Evolutionary conservation across 2,113 vertebrate species (phyloP), one percentile per base, ranked within the genome.

Genomic region (Stigmatopora argus): DNA sequence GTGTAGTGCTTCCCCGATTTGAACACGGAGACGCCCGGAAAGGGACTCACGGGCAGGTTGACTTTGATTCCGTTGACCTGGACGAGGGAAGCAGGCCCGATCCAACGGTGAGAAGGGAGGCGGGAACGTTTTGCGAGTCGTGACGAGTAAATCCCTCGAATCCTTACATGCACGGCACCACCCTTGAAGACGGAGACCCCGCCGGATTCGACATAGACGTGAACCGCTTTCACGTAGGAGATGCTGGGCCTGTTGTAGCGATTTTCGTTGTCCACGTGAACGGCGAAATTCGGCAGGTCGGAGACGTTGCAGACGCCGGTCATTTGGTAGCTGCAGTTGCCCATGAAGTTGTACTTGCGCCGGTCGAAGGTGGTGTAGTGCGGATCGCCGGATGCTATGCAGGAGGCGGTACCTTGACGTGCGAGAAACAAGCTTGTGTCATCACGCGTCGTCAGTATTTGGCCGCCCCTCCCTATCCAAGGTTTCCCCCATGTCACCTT

Each of bases 301-400:
- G 87, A 89, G 53, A 26, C 45, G 48, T 90, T 90, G 71, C 91
- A 92, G 8, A 73, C 70, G 56, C 70, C 57, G 11, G 90, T 83
- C 83, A 92, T 86, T 61, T 90, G 44, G 62, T 92, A 92, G 69
- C 77, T 90, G 78, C 90, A 92, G 84, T 89, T 92, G n/a, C 91
- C 91, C 90, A 92, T 90, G 73, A 92, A 92, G 79, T 86, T 64
- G 59, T 91, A 92, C 10, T 65, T 68, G 12, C 11, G 69, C 12
- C 82, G 88, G 80, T 92, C 91, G 70, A 92, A 92, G 10, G 89
- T 91, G 57, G 82, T 88, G 81, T 92, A 92, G 73, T 92, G 91
- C 6, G 92, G 92, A 70, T 92, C 91, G 19, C 86, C 79, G 34
- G 85, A 72, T 2, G 83, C 84, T 0, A 90, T 38, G 66, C 91